phyloP scores from a whole-genome alignment of 2,113 vertebrate genomes.

The Xyliphius kryptos region DNA sequence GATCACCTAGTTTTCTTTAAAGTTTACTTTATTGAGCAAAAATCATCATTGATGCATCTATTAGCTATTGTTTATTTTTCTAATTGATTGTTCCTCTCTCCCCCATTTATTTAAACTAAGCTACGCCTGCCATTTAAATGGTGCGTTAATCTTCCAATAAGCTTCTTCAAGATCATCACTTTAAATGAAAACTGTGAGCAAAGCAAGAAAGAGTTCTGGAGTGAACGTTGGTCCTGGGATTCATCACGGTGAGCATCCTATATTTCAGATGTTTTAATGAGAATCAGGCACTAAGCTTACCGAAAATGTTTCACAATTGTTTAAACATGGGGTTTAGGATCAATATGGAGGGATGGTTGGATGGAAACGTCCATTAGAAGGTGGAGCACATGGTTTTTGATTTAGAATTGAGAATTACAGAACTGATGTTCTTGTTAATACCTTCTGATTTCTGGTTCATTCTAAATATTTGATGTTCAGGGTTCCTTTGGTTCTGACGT shows the following conservation, averaged over 20 bases:
- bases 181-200: constrained; percentile 35
- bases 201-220: constrained; percentile 43
- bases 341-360: too few relatives aligned
- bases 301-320: too few relatives aligned
- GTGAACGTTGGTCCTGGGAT: constrained; percentile 45
- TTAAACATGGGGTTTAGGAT: too few relatives aligned
- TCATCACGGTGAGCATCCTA: constrained; percentile 34
- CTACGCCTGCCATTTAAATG: constrained; percentile 45
- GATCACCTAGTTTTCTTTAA: too few relatives aligned
- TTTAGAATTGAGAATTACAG: too few relatives aligned
- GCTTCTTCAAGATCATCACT: constrained; percentile 48
- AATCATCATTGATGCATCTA: not conserved
- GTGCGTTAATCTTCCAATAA: constrained; percentile 46
- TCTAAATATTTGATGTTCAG: constrained; percentile 20
- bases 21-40: too few relatives aligned
- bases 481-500: constrained; percentile 45
- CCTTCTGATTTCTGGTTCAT: not conserved
- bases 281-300: too few relatives aligned
- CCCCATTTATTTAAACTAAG: constrained; percentile 5
- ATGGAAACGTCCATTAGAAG: too few relatives aligned
- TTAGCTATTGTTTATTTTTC: not conserved
- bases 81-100: not conserved
- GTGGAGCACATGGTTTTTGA: not conserved
- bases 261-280: not conserved
- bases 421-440: too few relatives aligned